Evolutionary conservation across 2,113 vertebrate genomes (phyloP).

Genomic region (Cettia cetti): DNA sequence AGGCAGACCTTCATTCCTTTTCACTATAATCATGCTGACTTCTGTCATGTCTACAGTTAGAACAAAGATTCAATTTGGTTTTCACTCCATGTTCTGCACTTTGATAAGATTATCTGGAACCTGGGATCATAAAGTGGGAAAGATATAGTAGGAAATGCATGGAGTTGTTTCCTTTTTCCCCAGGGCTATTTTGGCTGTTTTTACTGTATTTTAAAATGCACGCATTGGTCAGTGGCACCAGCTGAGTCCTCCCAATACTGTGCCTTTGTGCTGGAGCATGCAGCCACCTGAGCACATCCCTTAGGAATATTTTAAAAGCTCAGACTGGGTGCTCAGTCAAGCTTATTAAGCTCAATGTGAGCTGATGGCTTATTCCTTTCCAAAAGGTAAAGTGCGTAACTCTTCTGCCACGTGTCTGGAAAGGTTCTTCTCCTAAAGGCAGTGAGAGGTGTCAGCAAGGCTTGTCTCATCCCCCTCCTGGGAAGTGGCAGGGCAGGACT

Average conservation of each 20-base stretch:
- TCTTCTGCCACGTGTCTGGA: rapidly evolving
- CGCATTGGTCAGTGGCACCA: background rate
- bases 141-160: background rate
- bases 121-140: background rate
- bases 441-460: rapidly evolving
- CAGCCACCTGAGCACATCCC: background rate
- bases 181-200: rapidly evolving
- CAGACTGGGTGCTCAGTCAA: background rate
- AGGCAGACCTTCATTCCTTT: background rate
- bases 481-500: background rate
- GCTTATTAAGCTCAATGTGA: background rate
- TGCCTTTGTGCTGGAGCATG: background rate
- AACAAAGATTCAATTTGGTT: background rate
- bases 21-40: background rate
- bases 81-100: background rate
- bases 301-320: background rate
- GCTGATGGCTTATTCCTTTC: background rate
- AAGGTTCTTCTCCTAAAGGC: background rate
- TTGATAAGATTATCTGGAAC: background rate
- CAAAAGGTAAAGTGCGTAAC: background rate
- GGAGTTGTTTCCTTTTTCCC: background rate
- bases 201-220: background rate
- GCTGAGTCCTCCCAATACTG: rapidly evolving
- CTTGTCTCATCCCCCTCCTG: rapidly evolving
- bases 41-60: background rate